A percentile compares a stretch with the other conserved stretches of the same genome.
phyloP scores from a whole-genome alignment of 1,140 invertebrate species.

The Euura saliciscinereae region DNA sequence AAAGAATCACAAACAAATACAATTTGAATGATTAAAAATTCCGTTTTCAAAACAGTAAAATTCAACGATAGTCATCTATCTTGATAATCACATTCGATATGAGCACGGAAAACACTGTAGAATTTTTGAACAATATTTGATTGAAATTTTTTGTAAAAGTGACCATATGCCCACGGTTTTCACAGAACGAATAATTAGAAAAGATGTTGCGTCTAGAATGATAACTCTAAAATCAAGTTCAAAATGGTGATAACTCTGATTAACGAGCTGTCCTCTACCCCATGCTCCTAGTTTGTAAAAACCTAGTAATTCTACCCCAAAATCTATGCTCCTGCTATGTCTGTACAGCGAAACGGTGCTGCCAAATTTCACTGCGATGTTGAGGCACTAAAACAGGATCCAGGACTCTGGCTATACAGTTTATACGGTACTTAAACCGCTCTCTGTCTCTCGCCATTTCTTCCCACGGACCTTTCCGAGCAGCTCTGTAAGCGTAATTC shows the following conservation, averaged over 20 bases:
- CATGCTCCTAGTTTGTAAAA: background rate
- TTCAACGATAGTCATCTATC: no score
- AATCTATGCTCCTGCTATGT: slow-evolving; percentile 16
- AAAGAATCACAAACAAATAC: no score
- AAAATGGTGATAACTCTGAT: background rate
- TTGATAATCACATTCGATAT: no score
- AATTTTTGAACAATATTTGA: no score
- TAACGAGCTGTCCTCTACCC: background rate
- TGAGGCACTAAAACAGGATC: slow-evolving; percentile 56
- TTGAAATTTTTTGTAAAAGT: no score
- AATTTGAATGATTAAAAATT: no score
- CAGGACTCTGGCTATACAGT: slow-evolving; percentile 51
- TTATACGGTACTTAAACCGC: slow-evolving; percentile 64
- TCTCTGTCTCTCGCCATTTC: slow-evolving; percentile 64
- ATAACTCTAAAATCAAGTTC: no score
- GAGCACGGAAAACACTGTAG: no score
- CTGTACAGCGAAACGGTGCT: slow-evolving; percentile 54
- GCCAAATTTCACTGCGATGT: slow-evolving; percentile 63
- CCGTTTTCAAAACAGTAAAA: no score
- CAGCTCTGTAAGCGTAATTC: slow-evolving; percentile 68
- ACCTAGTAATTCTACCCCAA: background rate
- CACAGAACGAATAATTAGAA: background rate
- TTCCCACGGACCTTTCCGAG: slow-evolving; percentile 71
- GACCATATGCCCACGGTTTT: no score
- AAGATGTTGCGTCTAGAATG: background rate